Percentiles rank a stretch among this genome's conserved stretches.
Conservation (phyloP, 2,888 invertebrate species). For the Anarsia innoxiella region DNA sequence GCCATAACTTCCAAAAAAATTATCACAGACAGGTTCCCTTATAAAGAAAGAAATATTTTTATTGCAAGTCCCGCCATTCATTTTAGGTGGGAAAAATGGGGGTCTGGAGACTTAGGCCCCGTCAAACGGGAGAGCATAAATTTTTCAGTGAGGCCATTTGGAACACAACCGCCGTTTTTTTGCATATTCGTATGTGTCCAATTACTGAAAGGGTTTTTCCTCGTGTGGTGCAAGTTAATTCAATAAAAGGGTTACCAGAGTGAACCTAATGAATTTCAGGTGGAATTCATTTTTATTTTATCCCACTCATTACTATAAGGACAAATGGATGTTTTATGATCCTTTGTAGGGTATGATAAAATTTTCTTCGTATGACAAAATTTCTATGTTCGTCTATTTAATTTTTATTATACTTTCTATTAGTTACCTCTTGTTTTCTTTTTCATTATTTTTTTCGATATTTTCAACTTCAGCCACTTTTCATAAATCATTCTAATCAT, state of each 20-base stretch:
- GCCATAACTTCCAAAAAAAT: conserved; percentile 3
- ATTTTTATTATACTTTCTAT: too few relatives aligned
- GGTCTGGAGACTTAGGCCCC: conserved; percentile 29
- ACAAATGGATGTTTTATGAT: too few relatives aligned
- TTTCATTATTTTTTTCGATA: too few relatives aligned
- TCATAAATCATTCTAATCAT: conserved; percentile 2
- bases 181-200: conserved; percentile 59
- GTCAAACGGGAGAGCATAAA: conserved; percentile 51
- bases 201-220: conserved; percentile 43
- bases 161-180: conserved; percentile 41
- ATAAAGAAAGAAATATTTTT: conserved; percentile 28
- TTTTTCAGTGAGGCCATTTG: conserved; percentile 51
- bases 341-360: too few relatives aligned
- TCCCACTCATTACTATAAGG: too few relatives aligned
- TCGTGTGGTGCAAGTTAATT: conserved; percentile 25
- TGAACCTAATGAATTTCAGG: too few relatives aligned
- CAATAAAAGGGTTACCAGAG: too few relatives aligned
- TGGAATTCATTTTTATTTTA: too few relatives aligned
- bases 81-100: conserved; percentile 33
- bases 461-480: too few relatives aligned
- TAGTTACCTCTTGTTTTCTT: too few relatives aligned
- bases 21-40: conserved; percentile 7
- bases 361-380: too few relatives aligned
- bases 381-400: too few relatives aligned
- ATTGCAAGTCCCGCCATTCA: conserved; percentile 35